Conservation (phyloP, 2,797 vertebrate genomes). For the Allobates femoralis region DNA sequence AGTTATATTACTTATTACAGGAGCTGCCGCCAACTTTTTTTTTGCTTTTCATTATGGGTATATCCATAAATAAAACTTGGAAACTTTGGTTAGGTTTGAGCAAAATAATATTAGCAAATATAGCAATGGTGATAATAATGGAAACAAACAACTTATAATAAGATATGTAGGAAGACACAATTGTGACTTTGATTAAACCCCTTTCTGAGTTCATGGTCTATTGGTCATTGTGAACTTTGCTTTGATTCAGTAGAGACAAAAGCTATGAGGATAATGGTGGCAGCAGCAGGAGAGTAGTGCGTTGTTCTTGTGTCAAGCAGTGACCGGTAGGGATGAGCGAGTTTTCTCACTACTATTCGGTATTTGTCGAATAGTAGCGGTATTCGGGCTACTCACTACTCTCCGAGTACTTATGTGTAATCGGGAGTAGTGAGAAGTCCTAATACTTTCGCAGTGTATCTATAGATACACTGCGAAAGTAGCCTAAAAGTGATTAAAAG, state of each 20-base stretch:
- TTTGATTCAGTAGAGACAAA: neutral
- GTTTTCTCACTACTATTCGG: too few species aligned
- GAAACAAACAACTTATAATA: neutral
- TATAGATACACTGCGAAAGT: too few species aligned
- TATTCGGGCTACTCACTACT: too few species aligned
- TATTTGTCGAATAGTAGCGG: too few species aligned
- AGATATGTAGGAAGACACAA: neutral
- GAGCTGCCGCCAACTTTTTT: conserved; percentile 8
- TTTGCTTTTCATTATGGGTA: conserved; percentile 18
- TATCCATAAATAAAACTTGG: conserved; percentile 34
- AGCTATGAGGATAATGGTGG: neutral
- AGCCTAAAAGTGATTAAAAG: too few species aligned
- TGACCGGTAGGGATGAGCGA: too few species aligned
- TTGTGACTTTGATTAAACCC: too few species aligned
- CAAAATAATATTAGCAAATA: neutral
- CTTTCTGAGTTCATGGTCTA: neutral
- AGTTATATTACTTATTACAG: conserved; percentile 34
- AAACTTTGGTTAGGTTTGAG: neutral
- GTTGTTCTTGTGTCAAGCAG: neutral
- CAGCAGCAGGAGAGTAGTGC: neutral
- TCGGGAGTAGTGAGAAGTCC: too few species aligned
- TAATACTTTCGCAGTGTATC: too few species aligned
- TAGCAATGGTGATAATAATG: neutral
- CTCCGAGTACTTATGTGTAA: too few species aligned
- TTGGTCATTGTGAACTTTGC: neutral